phyloP scores from a whole-genome alignment of 2,888 invertebrate species.

The Scelioninae gen. 2 region DNA sequence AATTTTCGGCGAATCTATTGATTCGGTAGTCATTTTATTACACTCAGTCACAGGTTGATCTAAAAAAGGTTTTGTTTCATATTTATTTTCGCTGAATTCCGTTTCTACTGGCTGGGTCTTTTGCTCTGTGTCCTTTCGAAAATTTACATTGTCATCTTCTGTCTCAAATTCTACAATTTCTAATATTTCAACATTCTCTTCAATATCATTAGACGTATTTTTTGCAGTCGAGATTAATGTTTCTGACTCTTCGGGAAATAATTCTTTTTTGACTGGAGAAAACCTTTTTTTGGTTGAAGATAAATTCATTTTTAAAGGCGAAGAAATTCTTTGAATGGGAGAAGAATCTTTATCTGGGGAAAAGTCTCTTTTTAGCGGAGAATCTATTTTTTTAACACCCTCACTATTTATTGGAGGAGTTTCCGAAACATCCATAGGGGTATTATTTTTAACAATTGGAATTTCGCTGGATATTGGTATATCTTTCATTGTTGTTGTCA shows the following conservation, averaged over 20 bases:
- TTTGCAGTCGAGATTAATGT: neutral
- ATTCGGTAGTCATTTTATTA: neutral
- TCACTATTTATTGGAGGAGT: conserved; percentile 12
- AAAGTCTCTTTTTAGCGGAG: conserved; percentile 4
- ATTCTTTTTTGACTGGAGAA: neutral
- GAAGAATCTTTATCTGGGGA: conserved; percentile 15
- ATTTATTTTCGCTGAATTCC: conserved; percentile 23
- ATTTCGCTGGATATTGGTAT: neutral
- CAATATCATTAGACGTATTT: neutral
- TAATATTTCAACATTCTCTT: conserved; percentile 66
- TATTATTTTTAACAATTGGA: neutral
- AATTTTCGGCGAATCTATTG: neutral
- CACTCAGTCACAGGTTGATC: conserved; percentile 11
- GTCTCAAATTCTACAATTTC: conserved; percentile 71
- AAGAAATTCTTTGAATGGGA: conserved; percentile 1
- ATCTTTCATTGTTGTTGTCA: neutral
- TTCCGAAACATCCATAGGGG: neutral
- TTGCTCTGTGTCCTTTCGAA: conserved; percentile 54
- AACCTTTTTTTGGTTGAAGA: neutral
- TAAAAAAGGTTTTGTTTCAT: conserved; percentile 36
- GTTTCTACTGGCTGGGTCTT: conserved; percentile 55
- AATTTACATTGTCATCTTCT: conserved; percentile 63
- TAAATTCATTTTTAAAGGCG: neutral
- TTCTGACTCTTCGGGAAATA: neutral
- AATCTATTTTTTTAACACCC: too few species aligned